Percentiles rank a stretch among this genome's conserved stretches.
Evolutionary conservation across 1,140 invertebrate genomes (phyloP).

Genomic region (Sycophaga agraensis): DNA sequence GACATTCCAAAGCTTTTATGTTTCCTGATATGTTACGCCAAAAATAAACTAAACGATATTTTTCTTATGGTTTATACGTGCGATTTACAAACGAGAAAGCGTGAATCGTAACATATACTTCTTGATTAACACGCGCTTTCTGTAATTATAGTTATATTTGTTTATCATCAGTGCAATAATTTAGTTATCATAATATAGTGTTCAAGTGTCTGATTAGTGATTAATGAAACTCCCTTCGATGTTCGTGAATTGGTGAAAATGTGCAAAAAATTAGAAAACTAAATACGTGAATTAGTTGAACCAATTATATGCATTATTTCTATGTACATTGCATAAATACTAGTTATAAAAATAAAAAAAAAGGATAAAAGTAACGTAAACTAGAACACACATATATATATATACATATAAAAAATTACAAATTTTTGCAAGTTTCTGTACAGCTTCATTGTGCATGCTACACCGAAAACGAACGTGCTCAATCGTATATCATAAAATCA

Average conservation of each 20-base stretch:
- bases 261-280: not conserved
- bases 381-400: not conserved
- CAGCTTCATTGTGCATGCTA: conserved; percentile 31
- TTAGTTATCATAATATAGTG: not conserved
- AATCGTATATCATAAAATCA: not conserved
- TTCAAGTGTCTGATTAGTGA: not conserved
- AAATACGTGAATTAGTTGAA: not conserved
- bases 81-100: conserved; percentile 15
- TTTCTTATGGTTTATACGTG: conserved; percentile 10
- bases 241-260: not conserved
- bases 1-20: too few species aligned
- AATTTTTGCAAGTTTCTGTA: conserved; percentile 18
- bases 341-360: not conserved
- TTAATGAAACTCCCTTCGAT: not conserved
- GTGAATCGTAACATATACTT: not conserved
- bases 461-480: conserved; percentile 27
- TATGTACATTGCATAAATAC: not conserved
- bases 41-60: conserved; percentile 28
- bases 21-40: conserved; percentile 22
- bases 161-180: not conserved
- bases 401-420: not conserved
- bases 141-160: not conserved
- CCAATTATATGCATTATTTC: not conserved
- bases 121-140: not conserved
- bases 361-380: not conserved